phyloP scores from a whole-genome alignment of 2,113 vertebrate species.

The Erinaceus europaeus region DNA sequence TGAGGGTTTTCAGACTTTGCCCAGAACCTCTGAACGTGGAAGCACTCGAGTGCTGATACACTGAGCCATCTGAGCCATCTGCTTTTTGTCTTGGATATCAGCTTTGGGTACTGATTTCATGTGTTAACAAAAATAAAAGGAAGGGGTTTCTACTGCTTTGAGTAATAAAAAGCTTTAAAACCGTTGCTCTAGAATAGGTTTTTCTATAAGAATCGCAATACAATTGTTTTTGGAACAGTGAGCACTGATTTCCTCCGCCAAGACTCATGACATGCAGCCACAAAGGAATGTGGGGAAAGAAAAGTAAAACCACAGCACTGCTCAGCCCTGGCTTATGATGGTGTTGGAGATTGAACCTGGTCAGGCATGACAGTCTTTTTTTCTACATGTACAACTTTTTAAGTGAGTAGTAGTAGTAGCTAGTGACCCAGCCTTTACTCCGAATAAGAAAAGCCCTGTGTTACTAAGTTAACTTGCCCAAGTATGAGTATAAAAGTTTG shows the following conservation, averaged over 20 bases:
- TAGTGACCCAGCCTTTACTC: background rate
- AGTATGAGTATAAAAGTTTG: background rate
- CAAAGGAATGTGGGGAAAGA: background rate
- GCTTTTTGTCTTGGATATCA: background rate
- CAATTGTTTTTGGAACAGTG: background rate
- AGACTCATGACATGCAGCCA: background rate
- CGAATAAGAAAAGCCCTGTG: background rate
- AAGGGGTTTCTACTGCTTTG: background rate
- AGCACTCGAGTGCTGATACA: background rate
- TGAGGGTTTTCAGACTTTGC: background rate
- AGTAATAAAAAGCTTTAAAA: constrained; percentile 1
- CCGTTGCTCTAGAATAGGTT: background rate
- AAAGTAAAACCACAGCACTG: too few relatives aligned
- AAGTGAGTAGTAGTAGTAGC: background rate
- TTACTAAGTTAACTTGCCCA: background rate
- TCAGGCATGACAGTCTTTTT: too few relatives aligned
- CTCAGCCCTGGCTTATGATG: too few relatives aligned
- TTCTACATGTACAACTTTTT: too few relatives aligned
- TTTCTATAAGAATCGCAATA: background rate
- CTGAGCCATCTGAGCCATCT: background rate
- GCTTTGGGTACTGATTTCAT: background rate
- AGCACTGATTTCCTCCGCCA: background rate
- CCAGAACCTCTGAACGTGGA: background rate
- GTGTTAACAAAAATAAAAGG: background rate
- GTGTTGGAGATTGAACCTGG: too few relatives aligned